Evolutionary conservation across 2,797 vertebrate genomes (phyloP).

Genomic region (Taeniopygia guttata): DNA sequence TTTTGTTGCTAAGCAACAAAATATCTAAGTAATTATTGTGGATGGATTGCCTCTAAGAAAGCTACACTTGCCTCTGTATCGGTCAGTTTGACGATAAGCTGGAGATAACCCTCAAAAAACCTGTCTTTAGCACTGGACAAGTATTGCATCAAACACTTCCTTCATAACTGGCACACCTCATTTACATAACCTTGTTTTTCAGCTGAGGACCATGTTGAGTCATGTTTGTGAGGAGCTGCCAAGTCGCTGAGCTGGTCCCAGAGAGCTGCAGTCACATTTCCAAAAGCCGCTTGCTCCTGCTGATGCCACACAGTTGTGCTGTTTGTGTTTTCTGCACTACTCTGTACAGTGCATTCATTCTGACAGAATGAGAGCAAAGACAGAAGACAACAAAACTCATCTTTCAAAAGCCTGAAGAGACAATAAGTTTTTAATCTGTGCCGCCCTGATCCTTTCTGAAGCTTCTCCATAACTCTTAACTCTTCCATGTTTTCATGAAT

Average conservation of each 20-base stretch:
- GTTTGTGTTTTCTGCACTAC: accelerated
- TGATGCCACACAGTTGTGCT: neutral
- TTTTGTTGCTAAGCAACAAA: neutral
- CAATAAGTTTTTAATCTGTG: neutral
- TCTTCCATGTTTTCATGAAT: neutral
- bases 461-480: neutral
- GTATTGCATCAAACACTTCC: neutral
- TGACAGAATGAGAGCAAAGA: neutral
- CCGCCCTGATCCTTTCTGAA: neutral
- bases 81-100: neutral
- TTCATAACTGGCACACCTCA: neutral
- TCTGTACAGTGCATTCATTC: neutral
- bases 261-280: neutral
- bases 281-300: neutral
- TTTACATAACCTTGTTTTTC: neutral
- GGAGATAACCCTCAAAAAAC: neutral
- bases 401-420: neutral
- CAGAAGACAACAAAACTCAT: neutral
- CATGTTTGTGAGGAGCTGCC: neutral
- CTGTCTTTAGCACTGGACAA: neutral
- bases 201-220: neutral
- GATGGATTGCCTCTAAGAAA: neutral
- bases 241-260: neutral
- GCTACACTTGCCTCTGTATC: neutral
- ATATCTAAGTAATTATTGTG: neutral